These are phyloP conservation scores for Eubasilissa splendida DNA, from an alignment of 2,888 invertebrate species.

Conservation along the genomic window DNA sequence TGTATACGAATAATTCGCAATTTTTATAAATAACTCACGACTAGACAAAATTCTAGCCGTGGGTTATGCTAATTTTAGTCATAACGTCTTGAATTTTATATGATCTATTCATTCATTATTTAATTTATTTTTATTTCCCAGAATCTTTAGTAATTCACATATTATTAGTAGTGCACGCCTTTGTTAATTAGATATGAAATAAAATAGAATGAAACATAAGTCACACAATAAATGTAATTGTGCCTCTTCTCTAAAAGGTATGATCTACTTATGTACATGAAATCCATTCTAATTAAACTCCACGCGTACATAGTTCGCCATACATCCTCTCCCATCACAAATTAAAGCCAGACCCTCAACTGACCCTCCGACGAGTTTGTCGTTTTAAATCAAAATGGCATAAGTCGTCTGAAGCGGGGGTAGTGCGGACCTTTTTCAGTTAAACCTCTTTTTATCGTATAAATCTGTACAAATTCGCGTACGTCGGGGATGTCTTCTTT, in stretches of 20 bases:
- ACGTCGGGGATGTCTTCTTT: slow-evolving; percentile 65
- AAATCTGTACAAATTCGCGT: slow-evolving; percentile 43
- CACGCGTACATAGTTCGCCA: not conserved
- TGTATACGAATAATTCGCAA: no score
- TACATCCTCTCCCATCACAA: slow-evolving; percentile 68
- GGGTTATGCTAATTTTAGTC: no score
- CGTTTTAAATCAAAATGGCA: slow-evolving; percentile 72
- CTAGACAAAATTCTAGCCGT: no score
- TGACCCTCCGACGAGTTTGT: slow-evolving; percentile 63
- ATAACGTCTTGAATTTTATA: no score
- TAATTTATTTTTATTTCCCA: no score
- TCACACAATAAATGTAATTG: no score
- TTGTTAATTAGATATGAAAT: no score
- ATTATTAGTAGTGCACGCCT: no score
- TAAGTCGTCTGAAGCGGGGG: slow-evolving; percentile 63
- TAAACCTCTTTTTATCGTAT: slow-evolving; percentile 60
- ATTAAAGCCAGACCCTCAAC: slow-evolving; percentile 65
- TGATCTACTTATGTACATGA: not conserved
- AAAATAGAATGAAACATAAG: no score
- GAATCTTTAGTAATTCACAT: no score
- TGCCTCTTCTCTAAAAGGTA: not conserved
- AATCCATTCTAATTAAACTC: slow-evolving; percentile 22
- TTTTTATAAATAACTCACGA: no score
- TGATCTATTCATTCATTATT: no score
- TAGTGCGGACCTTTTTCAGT: slow-evolving; percentile 72